Base-by-base conservation (phyloP, 2,797 vertebrate species). In the Poeciliopsis paucimaculata region DNA sequence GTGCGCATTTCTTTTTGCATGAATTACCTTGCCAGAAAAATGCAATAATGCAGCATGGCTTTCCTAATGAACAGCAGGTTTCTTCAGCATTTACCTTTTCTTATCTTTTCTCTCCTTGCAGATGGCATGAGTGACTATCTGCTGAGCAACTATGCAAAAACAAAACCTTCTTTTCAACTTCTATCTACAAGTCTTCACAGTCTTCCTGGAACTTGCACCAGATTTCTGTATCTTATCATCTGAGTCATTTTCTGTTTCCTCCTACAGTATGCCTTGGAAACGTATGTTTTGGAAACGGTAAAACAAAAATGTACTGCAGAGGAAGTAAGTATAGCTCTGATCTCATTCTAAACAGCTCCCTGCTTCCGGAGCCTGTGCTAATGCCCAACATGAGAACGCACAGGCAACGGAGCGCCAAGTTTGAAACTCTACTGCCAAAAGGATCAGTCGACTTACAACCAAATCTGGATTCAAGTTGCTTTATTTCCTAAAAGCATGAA, bases 401-500 rank as follows among this genome's bases (percentile, higher is more conserved):
- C 11, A 3, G 43, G 43, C 12, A 77, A 2, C 28, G 91, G 91
- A 1, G 94, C 92, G 20, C 95, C 95, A 11, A 96, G 96, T 75
- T 82, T 82, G 18, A 96, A 96, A 0, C 94, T 96, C 96, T 96
- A 96, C 1, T 41, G 39, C 39, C 8, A 41, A 41, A 41, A 49
- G 18, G 18, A 49, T 8, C 26, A 55, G 26, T 55, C 1, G 16
- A 60, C 28, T 16, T 60, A 3, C 31, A 36, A 34, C 60, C 60
- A 34, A 16, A 64, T 16, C 31, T 36, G 16, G 31, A 34, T 20
- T 64, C 31, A 18, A 36, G 34, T 64, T 16, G 7, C 20, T 64
- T 64, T 64, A 64, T 64, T 60, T 23, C n/a, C 55, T 2, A 13
- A 5, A 31, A 31, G n/a, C 55, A 60, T 31, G 1, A 60, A 12